These are phyloP conservation scores for Tachycineta bicolor DNA, from an alignment of 2,113 vertebrate species.

Conservation along the genomic window DNA sequence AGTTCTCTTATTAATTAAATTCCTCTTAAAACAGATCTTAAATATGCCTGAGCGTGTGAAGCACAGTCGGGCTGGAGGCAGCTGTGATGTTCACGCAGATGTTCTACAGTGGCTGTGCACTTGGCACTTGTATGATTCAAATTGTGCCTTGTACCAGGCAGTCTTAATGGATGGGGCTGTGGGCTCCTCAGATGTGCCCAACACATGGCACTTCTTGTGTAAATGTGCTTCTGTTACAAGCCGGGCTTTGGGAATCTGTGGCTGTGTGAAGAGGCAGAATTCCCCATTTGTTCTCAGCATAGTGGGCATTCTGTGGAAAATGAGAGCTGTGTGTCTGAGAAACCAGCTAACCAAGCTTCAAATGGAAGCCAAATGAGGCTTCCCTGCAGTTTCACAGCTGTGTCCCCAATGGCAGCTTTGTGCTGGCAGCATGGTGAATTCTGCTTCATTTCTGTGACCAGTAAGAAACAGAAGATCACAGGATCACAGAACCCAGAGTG, in stretches of 20 bases:
- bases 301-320: conserved; percentile 45
- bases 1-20: background rate
- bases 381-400: conserved; percentile 54
- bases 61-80: background rate
- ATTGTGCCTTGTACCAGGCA: background rate
- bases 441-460: conserved; percentile 14
- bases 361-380: conserved; percentile 56
- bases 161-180: background rate
- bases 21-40: background rate
- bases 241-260: background rate
- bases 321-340: conserved; percentile 27
- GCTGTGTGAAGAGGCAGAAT: conserved; percentile 5
- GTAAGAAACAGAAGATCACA: background rate
- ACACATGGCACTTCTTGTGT: background rate
- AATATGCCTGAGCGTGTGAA: background rate
- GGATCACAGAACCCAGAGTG: background rate
- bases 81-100: background rate
- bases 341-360: conserved; percentile 54
- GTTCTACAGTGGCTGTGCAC: background rate
- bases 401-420: background rate
- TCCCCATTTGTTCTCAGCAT: conserved; percentile 39
- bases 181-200: background rate
- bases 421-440: conserved; percentile 7
- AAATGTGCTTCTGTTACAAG: background rate
- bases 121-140: background rate